Evolutionary conservation across 2,888 invertebrate genomes (phyloP).

Genomic region (Dryocosmus kuriphilus): DNA sequence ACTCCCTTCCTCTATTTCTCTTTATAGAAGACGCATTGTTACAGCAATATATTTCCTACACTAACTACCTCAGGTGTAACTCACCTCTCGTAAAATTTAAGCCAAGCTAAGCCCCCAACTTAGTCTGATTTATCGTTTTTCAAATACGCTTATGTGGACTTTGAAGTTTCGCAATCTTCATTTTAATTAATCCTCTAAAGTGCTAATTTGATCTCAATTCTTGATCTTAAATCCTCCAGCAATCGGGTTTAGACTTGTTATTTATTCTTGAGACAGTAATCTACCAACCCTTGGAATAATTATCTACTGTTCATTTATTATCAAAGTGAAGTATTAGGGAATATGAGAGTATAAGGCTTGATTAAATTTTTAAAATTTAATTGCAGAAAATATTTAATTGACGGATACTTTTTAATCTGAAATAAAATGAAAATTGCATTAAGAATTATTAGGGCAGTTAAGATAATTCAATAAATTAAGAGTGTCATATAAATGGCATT

Average conservation of each 20-base stretch:
- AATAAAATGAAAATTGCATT: not conserved
- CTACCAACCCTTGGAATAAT: no score
- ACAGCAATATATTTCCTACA: slow-evolving; percentile 23
- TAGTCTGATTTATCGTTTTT: slow-evolving; percentile 40
- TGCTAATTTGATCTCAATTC: slow-evolving; percentile 46
- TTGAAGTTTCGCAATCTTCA: slow-evolving; percentile 28
- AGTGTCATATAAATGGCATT: no score
- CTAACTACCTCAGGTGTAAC: slow-evolving; percentile 34
- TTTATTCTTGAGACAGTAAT: not conserved
- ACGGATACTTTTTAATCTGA: not conserved
- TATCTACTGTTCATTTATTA: not conserved
- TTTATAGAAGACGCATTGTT: slow-evolving; percentile 25
- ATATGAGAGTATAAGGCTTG: not conserved
- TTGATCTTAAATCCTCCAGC: slow-evolving; percentile 40
- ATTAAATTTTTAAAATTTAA: not conserved
- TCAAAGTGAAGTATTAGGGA: not conserved
- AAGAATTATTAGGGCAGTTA: not conserved
- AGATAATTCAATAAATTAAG: not conserved
- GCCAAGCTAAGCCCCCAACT: slow-evolving; percentile 19
- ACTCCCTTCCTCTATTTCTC: slow-evolving; percentile 15
- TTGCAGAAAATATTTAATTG: not conserved
- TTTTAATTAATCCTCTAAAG: slow-evolving; percentile 37
- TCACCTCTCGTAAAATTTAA: slow-evolving; percentile 33
- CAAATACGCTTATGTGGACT: slow-evolving; percentile 25
- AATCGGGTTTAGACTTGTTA: not conserved